phyloP scores from a whole-genome alignment of 2,797 vertebrate genomes.

The Alcedo quadribrachys region DNA sequence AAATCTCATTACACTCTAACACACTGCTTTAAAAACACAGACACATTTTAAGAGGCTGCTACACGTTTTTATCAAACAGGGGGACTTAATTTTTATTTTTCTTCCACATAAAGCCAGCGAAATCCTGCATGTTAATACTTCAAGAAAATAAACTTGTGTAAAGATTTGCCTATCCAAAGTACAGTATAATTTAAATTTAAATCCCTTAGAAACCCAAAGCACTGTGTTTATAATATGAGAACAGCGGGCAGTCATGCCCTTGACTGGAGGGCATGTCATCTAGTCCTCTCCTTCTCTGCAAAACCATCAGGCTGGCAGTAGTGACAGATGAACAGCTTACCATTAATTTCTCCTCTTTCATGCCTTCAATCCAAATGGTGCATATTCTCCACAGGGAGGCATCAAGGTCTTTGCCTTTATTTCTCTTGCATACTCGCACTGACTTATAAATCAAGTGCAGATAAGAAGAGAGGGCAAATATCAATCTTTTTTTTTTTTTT shows the following conservation, averaged over 20 bases:
- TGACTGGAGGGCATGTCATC: conserved; percentile 86
- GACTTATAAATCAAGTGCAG: conserved; percentile 85
- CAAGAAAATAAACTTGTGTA: conserved; percentile 74
- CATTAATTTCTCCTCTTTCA: conserved; percentile 86
- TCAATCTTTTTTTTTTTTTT: conserved; percentile 73
- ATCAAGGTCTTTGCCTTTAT: conserved; percentile 83
- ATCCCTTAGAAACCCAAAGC: conserved; percentile 73
- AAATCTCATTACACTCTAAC: conserved; percentile 73
- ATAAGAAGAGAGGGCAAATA: conserved; percentile 81
- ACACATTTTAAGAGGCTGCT: conserved; percentile 67
- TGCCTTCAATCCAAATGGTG: conserved; percentile 83
- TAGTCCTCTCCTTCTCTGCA: conserved; percentile 75
- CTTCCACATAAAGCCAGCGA: conserved; percentile 58
- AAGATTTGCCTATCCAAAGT: conserved; percentile 74
- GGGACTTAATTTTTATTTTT: conserved; percentile 66
- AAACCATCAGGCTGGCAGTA: conserved; percentile 83
- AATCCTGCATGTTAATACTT: conserved; percentile 72
- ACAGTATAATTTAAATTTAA: conserved; percentile 80
- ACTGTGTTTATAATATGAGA: conserved; percentile 79
- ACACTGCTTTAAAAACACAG: conserved; percentile 54
- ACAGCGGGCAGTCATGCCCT: conserved; percentile 83
- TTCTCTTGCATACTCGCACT: conserved; percentile 79
- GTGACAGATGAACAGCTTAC: conserved; percentile 89
- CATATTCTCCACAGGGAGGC: conserved; percentile 82
- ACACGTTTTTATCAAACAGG: conserved; percentile 66